Percentiles rank a stretch among this genome's conserved stretches.
Evolutionary conservation across 2,113 vertebrate species (phyloP).

Genomic region (Xenopus borealis): DNA sequence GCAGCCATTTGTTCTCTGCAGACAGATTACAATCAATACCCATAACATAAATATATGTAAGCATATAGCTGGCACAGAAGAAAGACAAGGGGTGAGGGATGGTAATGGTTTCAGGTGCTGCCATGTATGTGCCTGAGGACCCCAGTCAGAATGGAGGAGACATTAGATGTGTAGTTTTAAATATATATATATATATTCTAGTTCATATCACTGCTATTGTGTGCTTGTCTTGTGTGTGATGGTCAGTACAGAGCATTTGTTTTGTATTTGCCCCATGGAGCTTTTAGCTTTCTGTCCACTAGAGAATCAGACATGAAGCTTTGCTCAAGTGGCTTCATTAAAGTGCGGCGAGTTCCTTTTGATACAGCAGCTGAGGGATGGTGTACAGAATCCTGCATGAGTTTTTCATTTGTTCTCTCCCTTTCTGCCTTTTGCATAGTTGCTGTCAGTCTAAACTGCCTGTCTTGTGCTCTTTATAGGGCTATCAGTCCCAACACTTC

Average conservation of each 20-base stretch:
- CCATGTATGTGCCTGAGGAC: neutral
- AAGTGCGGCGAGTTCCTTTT: constrained; percentile 37
- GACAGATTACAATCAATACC: constrained; percentile 78
- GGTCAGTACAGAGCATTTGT: constrained; percentile 65
- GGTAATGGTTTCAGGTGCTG: neutral
- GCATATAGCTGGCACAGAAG: constrained; percentile 41
- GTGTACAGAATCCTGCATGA: constrained; percentile 30
- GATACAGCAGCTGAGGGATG: constrained; percentile 37
- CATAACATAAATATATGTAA: constrained; percentile 43
- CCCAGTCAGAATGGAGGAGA: constrained; percentile 29
- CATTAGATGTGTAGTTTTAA: constrained; percentile 24
- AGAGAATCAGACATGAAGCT: constrained; percentile 63
- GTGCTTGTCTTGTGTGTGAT: constrained; percentile 56
- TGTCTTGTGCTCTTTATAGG: no score
- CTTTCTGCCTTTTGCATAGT: neutral
- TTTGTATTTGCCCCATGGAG: constrained; percentile 63
- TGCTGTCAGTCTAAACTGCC: no score
- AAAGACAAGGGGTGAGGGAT: constrained; percentile 26
- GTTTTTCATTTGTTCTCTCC: constrained; percentile 28
- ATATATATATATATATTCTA: constrained; percentile 48
- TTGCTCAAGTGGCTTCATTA: constrained; percentile 47
- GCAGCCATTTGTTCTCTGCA: constrained; percentile 76
- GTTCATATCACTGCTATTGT: constrained; percentile 43
- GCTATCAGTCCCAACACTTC: no score
- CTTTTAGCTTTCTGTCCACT: constrained; percentile 64